phyloP scores from a whole-genome alignment of 2,797 vertebrate species.

The Alcedo atthis region DNA sequence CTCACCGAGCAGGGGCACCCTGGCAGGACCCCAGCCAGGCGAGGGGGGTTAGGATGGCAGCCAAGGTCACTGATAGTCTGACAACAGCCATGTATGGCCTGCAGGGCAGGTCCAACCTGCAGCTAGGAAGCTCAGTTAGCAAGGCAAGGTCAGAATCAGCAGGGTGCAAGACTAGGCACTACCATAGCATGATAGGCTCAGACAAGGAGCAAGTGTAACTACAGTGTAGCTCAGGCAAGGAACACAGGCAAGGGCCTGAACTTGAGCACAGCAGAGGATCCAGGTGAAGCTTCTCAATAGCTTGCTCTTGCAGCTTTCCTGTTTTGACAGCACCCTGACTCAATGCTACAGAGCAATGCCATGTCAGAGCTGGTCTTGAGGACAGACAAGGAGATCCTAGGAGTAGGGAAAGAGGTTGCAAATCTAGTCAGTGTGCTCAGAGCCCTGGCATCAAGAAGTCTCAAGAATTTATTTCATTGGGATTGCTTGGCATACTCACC shows the following conservation, averaged over 20 bases:
- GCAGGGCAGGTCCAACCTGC: background rate
- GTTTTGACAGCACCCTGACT: background rate
- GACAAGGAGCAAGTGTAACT: background rate
- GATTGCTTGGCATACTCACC: background rate
- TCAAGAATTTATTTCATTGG: background rate
- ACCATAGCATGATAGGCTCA: background rate
- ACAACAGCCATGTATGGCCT: rapidly evolving
- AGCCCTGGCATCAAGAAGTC: background rate
- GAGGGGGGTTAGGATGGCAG: background rate
- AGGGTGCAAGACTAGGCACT: background rate
- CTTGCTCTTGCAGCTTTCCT: background rate
- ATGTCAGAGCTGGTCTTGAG: background rate
- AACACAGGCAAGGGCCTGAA: background rate
- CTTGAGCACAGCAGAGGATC: background rate
- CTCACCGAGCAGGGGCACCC: rapidly evolving
- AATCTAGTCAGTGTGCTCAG: background rate
- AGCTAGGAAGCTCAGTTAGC: background rate
- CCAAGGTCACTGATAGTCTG: rapidly evolving
- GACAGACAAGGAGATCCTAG: background rate
- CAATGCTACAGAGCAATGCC: background rate
- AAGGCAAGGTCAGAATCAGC: background rate
- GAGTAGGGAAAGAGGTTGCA: background rate
- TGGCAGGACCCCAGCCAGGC: background rate
- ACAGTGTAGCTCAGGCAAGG: background rate
- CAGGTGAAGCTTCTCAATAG: background rate